A percentile compares a stretch with the other conserved stretches of the same genome.
Evolutionary conservation across 2,888 invertebrate species (phyloP).

Genomic region (Drosophila fulvimacula): DNA sequence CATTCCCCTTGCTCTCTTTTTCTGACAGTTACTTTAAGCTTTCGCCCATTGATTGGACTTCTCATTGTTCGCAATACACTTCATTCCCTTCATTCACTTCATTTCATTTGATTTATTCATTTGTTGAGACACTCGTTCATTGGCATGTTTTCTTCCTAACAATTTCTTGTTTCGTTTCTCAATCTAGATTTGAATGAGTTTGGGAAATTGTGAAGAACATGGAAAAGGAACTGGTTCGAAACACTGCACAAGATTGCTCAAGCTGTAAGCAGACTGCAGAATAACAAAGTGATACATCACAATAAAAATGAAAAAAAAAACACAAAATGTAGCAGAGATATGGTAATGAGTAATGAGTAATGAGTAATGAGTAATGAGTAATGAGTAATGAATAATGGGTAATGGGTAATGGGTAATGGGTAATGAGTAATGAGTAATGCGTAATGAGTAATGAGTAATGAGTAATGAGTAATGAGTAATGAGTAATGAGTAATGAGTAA

Average conservation of each 20-base stretch:
- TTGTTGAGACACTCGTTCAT: constrained; percentile 1
- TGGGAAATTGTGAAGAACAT: constrained; percentile 1
- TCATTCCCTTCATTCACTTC: constrained; percentile 17
- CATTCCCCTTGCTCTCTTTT: background rate
- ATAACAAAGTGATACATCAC: background rate
- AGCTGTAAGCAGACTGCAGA: background rate
- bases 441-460: background rate
- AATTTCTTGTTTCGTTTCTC: background rate
- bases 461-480: background rate
- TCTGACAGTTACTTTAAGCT: constrained; percentile 9
- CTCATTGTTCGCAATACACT: constrained; percentile 12
- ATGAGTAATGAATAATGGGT: background rate
- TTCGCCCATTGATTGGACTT: constrained; percentile 8
- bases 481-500: background rate
- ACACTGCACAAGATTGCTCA: background rate
- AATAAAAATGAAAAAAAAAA: background rate
- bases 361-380: background rate
- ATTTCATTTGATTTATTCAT: constrained; percentile 15
- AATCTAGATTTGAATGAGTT: constrained; percentile 3
- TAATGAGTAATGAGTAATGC: background rate
- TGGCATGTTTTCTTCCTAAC: background rate
- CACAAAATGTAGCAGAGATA: background rate
- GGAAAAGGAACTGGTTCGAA: background rate
- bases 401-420: too few relatives aligned
- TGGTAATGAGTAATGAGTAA: background rate